Percentiles rank a stretch among this genome's conserved stretches.
Evolutionary conservation across 92 coral and sea anemone genomes (phyloP).

Genomic region (Epizoanthus illoricatus): DNA sequence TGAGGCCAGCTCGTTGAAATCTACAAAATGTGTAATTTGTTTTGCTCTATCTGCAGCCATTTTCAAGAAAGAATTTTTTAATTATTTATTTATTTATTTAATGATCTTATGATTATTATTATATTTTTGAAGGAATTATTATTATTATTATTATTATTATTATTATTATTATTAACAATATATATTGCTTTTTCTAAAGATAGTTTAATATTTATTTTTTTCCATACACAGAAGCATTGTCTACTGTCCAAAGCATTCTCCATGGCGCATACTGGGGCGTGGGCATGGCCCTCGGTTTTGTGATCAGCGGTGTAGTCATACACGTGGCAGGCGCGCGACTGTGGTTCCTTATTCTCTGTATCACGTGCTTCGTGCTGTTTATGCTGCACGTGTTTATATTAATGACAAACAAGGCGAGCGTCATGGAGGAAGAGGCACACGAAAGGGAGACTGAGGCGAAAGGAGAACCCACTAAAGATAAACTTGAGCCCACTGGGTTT

Average conservation of each 20-base stretch:
- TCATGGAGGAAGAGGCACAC: slow-evolving; percentile 55
- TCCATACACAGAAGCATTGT: slow-evolving; percentile 54
- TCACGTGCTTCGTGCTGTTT: slow-evolving; percentile 55
- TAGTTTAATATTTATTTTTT: not conserved
- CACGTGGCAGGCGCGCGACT: slow-evolving; percentile 56
- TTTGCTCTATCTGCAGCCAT: no score
- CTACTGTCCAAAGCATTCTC: slow-evolving; percentile 76
- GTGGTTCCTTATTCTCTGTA: slow-evolving; percentile 61
- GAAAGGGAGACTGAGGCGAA: slow-evolving; percentile 29
- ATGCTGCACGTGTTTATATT: slow-evolving; percentile 59
- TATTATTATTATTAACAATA: no score
- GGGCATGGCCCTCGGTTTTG: slow-evolving; percentile 83
- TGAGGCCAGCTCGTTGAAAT: no score
- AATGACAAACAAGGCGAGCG: slow-evolving; percentile 57
- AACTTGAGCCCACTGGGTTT: slow-evolving; percentile 41
- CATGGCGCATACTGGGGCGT: slow-evolving; percentile 91
- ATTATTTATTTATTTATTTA: no score
- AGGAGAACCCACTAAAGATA: slow-evolving; percentile 42
- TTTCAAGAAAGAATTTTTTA: no score
- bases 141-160: no score
- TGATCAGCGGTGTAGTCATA: slow-evolving; percentile 78
- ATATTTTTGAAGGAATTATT: no score
- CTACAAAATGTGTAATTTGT: no score
- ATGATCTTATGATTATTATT: no score
- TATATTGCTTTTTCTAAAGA: no score